Percentiles rank a stretch among this genome's conserved stretches.
Conservation (phyloP, 2,888 invertebrate genomes). For the Cremastinae sp. region DNA sequence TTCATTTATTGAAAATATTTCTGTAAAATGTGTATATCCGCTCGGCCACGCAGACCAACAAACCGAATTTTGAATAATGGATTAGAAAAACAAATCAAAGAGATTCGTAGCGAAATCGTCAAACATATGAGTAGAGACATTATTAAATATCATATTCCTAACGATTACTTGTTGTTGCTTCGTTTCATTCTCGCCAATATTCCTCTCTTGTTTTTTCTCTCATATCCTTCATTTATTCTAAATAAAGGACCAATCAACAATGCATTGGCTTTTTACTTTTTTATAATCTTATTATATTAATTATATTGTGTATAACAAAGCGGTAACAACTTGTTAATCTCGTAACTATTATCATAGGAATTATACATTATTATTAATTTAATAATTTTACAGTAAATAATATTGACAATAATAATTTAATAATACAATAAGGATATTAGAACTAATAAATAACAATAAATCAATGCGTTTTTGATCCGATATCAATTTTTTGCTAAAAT, state of each 20-base stretch:
- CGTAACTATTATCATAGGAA: constrained; percentile 79
- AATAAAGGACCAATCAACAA: constrained; percentile 78
- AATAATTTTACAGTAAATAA: constrained; percentile 75
- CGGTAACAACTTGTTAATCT: constrained; percentile 80
- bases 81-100: constrained; percentile 68
- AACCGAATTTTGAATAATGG: constrained; percentile 72
- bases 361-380: constrained; percentile 74
- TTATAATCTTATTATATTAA: constrained; percentile 78
- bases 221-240: constrained; percentile 65
- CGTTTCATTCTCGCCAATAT: constrained; percentile 30
- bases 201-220: constrained; percentile 25
- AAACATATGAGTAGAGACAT: constrained; percentile 71
- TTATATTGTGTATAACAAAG: constrained; percentile 80
- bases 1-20: constrained; percentile 79
- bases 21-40: constrained; percentile 78
- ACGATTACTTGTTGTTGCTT: constrained; percentile 60
- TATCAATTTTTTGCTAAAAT: constrained; percentile 70
- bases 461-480: constrained; percentile 67
- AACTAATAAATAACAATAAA: constrained; percentile 60
- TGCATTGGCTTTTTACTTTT: constrained; percentile 74
- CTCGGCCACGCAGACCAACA: constrained; percentile 76
- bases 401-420: constrained; percentile 64
- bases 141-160: constrained; percentile 59
- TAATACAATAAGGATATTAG: constrained; percentile 59
- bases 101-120: constrained; percentile 73